Evolutionary conservation across 2,113 vertebrate species (phyloP), one percentile per base, ranked within the genome.

Genomic region (Lagopus leucura): DNA sequence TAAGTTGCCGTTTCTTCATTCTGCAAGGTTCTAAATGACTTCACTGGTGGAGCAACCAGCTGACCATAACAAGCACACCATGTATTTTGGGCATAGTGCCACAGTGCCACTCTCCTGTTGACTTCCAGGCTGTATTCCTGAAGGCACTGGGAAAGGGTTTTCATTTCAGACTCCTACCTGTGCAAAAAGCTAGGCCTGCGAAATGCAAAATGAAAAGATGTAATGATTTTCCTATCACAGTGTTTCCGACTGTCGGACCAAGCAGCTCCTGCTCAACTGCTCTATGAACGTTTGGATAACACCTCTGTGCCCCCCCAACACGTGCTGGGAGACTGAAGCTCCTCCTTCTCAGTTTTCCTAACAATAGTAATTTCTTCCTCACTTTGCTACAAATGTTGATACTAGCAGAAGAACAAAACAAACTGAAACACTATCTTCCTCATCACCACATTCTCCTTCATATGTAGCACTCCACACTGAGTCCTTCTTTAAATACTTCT

Each of bases 221-320:
- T 43, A 14, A 70, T 4, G 2, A 19, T 28, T 45, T 24, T 36
- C 32, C 38, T 54, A 24, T 6, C 54, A 32, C 25, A 55, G 22
- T 17, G 40, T 8, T 78, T 63, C n/a, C 30, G 34, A 4, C 6
- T n/a, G 7, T 24, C 48, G 76, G 52, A 60, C 36, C 20, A 22
- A 61, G 74, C 75, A 57, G 4, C 5, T 25, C 28, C 40, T 11
- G 32, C 55, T 58, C 40, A 17, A 6, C 54, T 38, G 79, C 16
- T 28, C 54, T n/a, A 14, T 5, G 0, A 54, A 36, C 0, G 0
- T 8, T 7, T 34, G 38, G 74, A 30, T 38, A 30, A 20, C 4
- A 4, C 2, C 0, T 11, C 40, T 40, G 24, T 15, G 32, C 10
- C 40, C 42, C 3, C 60, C 34, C 60, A 57, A 6, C 9, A 78